Percentiles rank a stretch among this genome's conserved stretches.
Conservation (phyloP, 2,888 invertebrate species). For the Conistra vaccinii region DNA sequence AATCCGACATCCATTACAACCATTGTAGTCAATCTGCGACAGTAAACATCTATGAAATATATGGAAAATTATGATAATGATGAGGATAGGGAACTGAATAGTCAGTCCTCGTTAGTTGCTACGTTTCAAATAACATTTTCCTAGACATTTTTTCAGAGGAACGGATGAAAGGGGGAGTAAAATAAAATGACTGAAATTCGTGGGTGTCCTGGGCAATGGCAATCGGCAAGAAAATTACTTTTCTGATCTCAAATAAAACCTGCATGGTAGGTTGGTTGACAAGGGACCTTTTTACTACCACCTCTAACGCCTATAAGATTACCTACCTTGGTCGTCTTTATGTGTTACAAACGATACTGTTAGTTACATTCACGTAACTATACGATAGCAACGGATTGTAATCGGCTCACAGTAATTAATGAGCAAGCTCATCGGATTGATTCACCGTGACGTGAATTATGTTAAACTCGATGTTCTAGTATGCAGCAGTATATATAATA, state of each 20-base stretch:
- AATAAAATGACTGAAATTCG: neutral
- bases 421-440: slow-evolving; percentile 27
- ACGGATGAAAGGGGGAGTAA: no score
- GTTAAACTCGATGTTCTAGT: slow-evolving; percentile 8
- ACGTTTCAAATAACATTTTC: neutral
- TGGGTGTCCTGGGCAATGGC: no score
- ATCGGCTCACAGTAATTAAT: slow-evolving; percentile 17
- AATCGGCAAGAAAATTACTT: neutral
- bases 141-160: neutral
- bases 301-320: no score
- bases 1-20: neutral
- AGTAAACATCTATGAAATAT: neutral
- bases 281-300: no score
- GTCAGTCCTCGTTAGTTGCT: neutral
- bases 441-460: slow-evolving; percentile 25
- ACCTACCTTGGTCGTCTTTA: no score
- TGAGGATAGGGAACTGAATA: no score
- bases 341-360: neutral
- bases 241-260: neutral
- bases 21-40: neutral
- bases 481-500: slow-evolving; percentile 6
- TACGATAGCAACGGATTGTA: slow-evolving; percentile 1
- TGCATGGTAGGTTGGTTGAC: no score
- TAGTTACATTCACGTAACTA: neutral
- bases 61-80: slow-evolving; percentile 2